Percentiles rank a stretch among this genome's conserved stretches.
Conservation (phyloP, 2,797 vertebrate genomes). For the Danio kyathit region DNA sequence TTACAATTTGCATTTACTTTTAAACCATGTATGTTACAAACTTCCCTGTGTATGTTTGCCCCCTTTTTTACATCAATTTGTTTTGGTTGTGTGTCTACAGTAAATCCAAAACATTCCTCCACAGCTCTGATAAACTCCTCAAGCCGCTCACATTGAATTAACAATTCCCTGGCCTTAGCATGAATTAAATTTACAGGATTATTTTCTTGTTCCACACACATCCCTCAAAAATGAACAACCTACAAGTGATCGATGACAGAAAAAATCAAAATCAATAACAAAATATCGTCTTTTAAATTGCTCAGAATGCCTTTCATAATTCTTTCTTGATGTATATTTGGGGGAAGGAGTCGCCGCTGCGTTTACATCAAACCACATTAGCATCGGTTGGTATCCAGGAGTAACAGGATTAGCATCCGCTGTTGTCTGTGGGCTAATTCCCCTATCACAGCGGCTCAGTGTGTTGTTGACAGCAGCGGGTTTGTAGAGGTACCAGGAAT, state of each 20-base stretch:
- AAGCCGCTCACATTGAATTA: not conserved
- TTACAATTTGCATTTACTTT: not conserved
- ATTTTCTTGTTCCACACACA: conserved; percentile 1
- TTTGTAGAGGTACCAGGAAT: conserved; percentile 32
- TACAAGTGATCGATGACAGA: not conserved
- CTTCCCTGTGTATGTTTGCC: not conserved
- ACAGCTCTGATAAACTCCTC: not conserved
- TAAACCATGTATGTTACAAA: not conserved
- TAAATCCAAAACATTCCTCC: not conserved
- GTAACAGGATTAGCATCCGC: conserved; percentile 63
- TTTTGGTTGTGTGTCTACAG: not conserved
- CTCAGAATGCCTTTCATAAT: conserved; percentile 33
- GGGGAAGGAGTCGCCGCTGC: conserved; percentile 26
- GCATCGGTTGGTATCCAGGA: conserved; percentile 61
- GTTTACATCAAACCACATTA: conserved; percentile 66
- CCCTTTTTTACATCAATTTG: not conserved
- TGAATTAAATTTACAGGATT: conserved; percentile 5
- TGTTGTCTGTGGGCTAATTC: conserved; percentile 57
- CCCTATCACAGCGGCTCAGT: conserved; percentile 46
- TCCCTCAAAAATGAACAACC: not conserved
- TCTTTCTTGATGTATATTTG: conserved; percentile 47
- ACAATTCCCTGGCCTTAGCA: not conserved
- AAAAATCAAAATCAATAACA: conserved; percentile 24
- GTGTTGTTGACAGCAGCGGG: conserved; percentile 34
- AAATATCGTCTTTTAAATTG: conserved; percentile 37